A percentile compares a stretch with the other conserved stretches of the same genome.
Evolutionary conservation across 2,888 invertebrate genomes (phyloP).

Genomic region (Muscina levida): DNA sequence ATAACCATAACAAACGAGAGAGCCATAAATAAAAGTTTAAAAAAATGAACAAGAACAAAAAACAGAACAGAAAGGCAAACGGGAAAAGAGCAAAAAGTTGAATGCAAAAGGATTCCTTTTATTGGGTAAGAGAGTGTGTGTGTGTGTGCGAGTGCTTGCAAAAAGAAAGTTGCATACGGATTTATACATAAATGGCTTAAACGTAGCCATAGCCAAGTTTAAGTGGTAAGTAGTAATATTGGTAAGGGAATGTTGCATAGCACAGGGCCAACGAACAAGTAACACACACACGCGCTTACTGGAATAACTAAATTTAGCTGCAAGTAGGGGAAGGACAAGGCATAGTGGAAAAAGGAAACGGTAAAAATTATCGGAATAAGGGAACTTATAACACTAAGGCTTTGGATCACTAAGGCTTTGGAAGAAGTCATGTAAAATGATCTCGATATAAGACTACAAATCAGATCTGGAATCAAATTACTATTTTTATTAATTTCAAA

Average conservation of each 20-base stretch:
- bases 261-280: background rate
- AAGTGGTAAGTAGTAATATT: conserved; percentile 40
- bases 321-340: background rate
- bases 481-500: no score
- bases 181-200: conserved; percentile 55
- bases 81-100: conserved; percentile 3
- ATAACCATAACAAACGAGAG: conserved; percentile 53
- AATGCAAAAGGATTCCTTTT: conserved; percentile 11
- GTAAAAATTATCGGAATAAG: no score
- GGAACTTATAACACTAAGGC: no score
- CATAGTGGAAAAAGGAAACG: background rate
- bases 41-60: conserved; percentile 26
- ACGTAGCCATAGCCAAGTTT: conserved; percentile 53
- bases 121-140: conserved; percentile 11
- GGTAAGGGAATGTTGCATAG: background rate
- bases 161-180: conserved; percentile 42
- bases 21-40: conserved; percentile 55
- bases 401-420: no score
- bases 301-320: background rate
- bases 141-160: background rate
- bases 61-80: no score
- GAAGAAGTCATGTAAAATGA: no score
- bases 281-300: background rate
- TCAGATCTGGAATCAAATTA: no score
- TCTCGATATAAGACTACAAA: no score